These are phyloP conservation scores for Mamestra configurata DNA, from an alignment of 1,140 invertebrate genomes.

Conservation along the genomic window DNA sequence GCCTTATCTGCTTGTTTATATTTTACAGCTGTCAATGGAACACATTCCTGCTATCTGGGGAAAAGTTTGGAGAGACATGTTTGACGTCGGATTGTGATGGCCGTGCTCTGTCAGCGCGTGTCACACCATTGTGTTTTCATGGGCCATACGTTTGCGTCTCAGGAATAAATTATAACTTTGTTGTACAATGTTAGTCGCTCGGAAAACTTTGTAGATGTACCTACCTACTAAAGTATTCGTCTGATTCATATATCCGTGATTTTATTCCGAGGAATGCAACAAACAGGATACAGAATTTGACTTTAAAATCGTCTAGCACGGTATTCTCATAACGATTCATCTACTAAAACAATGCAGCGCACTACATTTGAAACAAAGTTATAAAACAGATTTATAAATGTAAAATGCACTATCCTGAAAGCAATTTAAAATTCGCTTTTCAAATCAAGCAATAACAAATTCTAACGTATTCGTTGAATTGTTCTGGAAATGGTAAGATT, in stretches of 20 bases:
- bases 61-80: conserved; percentile 34
- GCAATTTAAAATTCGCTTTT: conserved; percentile 43
- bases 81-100: conserved; percentile 20
- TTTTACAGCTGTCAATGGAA: conserved; percentile 54
- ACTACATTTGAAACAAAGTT: conserved; percentile 28
- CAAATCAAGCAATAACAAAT: conserved; percentile 52
- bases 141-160: conserved; percentile 27
- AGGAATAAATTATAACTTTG: conserved; percentile 42
- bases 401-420: conserved; percentile 24
- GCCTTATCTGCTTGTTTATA: conserved; percentile 62
- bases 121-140: conserved; percentile 35
- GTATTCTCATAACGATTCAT: conserved; percentile 16
- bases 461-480: conserved; percentile 46
- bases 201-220: not conserved
- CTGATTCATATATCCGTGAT: not conserved
- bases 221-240: not conserved
- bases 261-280: not conserved
- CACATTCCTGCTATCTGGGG: conserved; percentile 43
- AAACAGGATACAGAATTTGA: conserved; percentile 14
- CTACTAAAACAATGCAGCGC: not conserved
- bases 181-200: conserved; percentile 13
- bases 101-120: conserved; percentile 19
- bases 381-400: conserved; percentile 22
- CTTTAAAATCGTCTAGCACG: not conserved
- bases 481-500: conserved; percentile 53